phyloP scores from a whole-genome alignment of 2,113 vertebrate genomes.

The Trogon melanurus region DNA sequence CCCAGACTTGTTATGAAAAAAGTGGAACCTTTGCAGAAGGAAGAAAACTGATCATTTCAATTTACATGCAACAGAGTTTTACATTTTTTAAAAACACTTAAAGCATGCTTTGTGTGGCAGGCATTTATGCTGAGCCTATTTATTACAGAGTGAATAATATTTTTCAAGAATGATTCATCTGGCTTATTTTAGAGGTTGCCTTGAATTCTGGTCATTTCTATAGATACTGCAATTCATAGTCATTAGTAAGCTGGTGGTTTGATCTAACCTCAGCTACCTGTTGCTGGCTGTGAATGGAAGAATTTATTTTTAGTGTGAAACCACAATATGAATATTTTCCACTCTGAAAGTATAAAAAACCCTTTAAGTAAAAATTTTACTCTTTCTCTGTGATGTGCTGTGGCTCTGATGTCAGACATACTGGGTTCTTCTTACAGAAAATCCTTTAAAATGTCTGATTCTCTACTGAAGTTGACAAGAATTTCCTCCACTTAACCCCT shows the following conservation, averaged over 20 bases:
- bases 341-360: constrained; percentile 46
- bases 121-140: constrained; percentile 1
- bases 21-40: neutral
- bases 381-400: constrained; percentile 32
- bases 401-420: constrained; percentile 43
- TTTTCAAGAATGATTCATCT: constrained; percentile 62
- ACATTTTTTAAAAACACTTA: neutral
- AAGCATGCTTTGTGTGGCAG: neutral
- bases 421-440: constrained; percentile 44
- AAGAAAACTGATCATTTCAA: neutral
- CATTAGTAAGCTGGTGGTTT: constrained; percentile 45
- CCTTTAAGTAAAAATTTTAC: constrained; percentile 50
- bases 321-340: constrained; percentile 66
- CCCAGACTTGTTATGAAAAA: neutral
- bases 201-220: constrained; percentile 62
- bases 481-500: constrained; percentile 59
- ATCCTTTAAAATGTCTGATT: constrained; percentile 40
- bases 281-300: constrained; percentile 67
- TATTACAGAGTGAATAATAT: constrained; percentile 21
- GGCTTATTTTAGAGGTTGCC: constrained; percentile 38
- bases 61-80: neutral
- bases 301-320: constrained; percentile 53
- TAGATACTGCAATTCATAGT: constrained; percentile 55
- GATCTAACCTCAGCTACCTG: constrained; percentile 59
- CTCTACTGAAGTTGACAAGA: constrained; percentile 53